Evolutionary conservation across 2,888 invertebrate species (phyloP).

Genomic region (Acrobasis suavella): DNA sequence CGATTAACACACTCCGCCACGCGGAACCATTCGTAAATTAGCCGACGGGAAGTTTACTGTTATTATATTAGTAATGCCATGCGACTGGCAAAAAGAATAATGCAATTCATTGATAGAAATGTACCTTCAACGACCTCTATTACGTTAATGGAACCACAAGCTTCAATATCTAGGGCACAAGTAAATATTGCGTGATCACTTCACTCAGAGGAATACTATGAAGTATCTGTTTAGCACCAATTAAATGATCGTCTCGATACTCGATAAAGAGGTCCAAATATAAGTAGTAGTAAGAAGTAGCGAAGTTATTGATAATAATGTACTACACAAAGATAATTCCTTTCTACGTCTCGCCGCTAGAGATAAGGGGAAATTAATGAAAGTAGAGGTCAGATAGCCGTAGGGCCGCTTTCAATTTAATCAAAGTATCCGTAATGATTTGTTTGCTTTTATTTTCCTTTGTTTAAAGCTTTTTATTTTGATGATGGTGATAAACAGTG

Average conservation of each 20-base stretch:
- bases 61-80: constrained; percentile 38
- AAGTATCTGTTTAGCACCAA: constrained; percentile 17
- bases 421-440: constrained; percentile 20
- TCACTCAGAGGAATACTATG: constrained; percentile 32
- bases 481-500: constrained; percentile 22
- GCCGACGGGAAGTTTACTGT: constrained; percentile 56
- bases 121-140: constrained; percentile 44
- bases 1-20: constrained; percentile 52
- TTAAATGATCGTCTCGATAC: constrained; percentile 24
- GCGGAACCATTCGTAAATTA: constrained; percentile 54
- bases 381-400: constrained; percentile 28
- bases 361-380: constrained; percentile 42
- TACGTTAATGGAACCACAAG: constrained; percentile 52
- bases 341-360: constrained; percentile 34
- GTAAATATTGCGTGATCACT: constrained; percentile 54
- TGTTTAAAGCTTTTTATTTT: background rate
- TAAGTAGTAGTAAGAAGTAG: background rate
- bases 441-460: background rate
- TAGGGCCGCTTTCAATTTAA: constrained; percentile 30
- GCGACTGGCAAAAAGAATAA: constrained; percentile 32
- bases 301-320: constrained; percentile 20
- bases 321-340: constrained; percentile 38
- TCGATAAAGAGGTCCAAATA: background rate
- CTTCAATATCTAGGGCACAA: constrained; percentile 49
- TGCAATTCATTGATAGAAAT: constrained; percentile 34